Base-by-base conservation (phyloP, 2,888 invertebrate species). In the Phengaris arion region DNA sequence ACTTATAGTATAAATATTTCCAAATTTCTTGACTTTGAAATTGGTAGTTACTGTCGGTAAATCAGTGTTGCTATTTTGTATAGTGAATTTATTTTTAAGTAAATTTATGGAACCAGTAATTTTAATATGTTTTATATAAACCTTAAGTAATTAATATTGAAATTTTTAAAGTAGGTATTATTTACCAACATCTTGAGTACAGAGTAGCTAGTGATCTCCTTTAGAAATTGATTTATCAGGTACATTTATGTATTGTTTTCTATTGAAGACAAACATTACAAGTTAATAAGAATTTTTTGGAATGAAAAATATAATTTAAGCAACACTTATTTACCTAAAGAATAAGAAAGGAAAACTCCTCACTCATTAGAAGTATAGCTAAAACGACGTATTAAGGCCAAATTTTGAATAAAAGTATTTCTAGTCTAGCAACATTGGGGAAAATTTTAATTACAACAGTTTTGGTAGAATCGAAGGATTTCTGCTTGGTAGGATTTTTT, bases 31-130 rank as follows among this genome's bases (percentile, higher is more conserved):
- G 77, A 76, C 76, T 80, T 79, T 81, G 79, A 81, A 75, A 78
- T 82, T 83, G 86, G 88, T 89, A 89, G 88, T 81, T 79, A 81
- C 84, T 83, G 82, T 84, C 82, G 83, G 76, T 80, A 77, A 80
- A 76, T 84, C 86, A 83, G 89, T 88, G 89, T 90, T 89, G 89
- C 90, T 85, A 86, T 86, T 81, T 82, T 76, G 68, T 48, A 74
- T 54, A 68, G 52, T 12, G 72, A 76, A 72, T 70, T 77, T 73
- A 48, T 35, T 68, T 72, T 74, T 75, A 22, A 22, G 22, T 68
- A 78, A 52, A 46, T 57, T 8, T 69, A 13, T 46, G 9, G 48
- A 12, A 69, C n/a, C 22, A n/a, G 4, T 69, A 15, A 48, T 7
- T 7, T 7, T 5, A 59, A 9, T 15, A n/a, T 46, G 13, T 46